A percentile compares a stretch with the other conserved stretches of the same genome.
These are phyloP conservation scores for Alsophila aescularia DNA, from an alignment of 2,888 invertebrate genomes.

Conservation along the genomic window DNA sequence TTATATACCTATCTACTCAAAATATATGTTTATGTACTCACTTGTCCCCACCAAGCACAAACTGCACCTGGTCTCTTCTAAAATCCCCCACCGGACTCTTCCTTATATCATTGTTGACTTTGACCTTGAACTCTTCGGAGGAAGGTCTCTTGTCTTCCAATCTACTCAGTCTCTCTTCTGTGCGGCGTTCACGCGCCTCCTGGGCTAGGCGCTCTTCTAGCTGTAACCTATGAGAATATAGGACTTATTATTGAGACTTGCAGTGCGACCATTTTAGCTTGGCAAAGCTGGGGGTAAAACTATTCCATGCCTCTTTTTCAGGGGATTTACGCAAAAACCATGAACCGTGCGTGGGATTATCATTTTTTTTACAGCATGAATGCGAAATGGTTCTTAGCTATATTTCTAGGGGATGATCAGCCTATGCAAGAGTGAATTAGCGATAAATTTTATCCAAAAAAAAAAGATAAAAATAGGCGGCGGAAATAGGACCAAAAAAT, in stretches of 20 bases:
- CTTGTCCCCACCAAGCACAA: constrained; percentile 78
- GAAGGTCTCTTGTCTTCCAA: constrained; percentile 56
- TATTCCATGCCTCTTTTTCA: no score
- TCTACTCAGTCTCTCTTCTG: constrained; percentile 53
- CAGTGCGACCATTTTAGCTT: neutral
- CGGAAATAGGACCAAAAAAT: no score
- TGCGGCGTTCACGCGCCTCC: constrained; percentile 69
- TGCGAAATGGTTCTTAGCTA: no score
- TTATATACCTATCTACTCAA: no score
- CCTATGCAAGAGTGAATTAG: no score
- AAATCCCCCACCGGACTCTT: constrained; percentile 68
- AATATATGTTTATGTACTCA: no score
- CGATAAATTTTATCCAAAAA: no score
- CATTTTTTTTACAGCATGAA: no score
- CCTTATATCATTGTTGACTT: constrained; percentile 59
- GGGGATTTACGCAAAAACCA: no score
- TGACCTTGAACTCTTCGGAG: constrained; percentile 49
- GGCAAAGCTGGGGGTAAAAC: neutral
- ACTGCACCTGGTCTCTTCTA: constrained; percentile 70
- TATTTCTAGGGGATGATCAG: no score
- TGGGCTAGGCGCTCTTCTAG: constrained; percentile 75
- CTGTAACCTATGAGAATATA: constrained; percentile 60
- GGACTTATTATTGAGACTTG: neutral
- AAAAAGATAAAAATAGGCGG: no score
- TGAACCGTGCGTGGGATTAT: no score